Base-by-base conservation (phyloP, 2,888 invertebrate genomes). In the Agonopterix alstromeriana region DNA sequence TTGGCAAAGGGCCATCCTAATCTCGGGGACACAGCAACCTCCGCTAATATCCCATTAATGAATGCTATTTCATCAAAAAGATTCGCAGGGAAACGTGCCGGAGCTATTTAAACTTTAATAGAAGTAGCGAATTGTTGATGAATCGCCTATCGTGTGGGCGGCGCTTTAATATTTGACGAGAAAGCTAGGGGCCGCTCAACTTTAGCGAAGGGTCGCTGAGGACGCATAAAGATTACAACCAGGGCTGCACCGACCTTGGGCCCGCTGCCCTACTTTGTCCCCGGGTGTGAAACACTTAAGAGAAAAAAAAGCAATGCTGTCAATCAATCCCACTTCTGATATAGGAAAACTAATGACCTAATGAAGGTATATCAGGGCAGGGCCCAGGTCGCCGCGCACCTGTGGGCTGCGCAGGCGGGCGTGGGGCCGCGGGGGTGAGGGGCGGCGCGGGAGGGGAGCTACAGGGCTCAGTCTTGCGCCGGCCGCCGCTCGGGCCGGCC, bases 351-450 rank as follows among this genome's bases (percentile, higher is more conserved):
- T n/a, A 42, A 42, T 42, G 42, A 42, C 42, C 42, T 11, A 10
- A 10, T 10, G 42, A 8, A 12, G 11, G 42, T 42, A 8, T 11
- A 27, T 12, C 10, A 8, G 56, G 59, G 60, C 55, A 62, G 64
- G 66, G 69, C 66, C 62, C 66, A 65, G 66, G 67, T 61, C 66
- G 62, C 58, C 55, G 75, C 76, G 75, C 77, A 77, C 83, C 82
- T 81, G 80, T 71, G 72, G 70, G 70, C 68, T 70, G 73, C 70
- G 70, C 62, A 65, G 63, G 53, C 54, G 52, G 53, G 53, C 51
- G 57, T 61, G 60, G 38, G 10, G 38, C 10, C 53, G 67, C 63
- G 66, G 65, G 66, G 65, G 63, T 57, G 1, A 7, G 27, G 27
- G 27, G 27, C 7, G 27, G 38, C 17, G 43, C 9, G 10, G 10